Evolutionary conservation across 1,140 invertebrate species (phyloP).

Genomic region (Paralvinella palmiformis): DNA sequence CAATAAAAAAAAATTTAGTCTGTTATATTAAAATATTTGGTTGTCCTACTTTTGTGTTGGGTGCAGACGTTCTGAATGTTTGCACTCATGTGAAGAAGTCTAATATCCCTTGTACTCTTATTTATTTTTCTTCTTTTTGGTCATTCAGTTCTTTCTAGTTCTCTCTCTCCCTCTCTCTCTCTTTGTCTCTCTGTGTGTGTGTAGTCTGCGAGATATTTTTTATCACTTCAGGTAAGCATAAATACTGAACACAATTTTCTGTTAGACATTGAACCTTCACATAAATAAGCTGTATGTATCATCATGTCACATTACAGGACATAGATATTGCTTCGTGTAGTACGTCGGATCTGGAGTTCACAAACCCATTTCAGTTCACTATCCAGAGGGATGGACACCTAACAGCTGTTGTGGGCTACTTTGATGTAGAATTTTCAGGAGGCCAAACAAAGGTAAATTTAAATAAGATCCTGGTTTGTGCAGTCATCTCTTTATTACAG

Average conservation of each 20-base stretch:
- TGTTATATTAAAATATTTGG: too few relatives aligned
- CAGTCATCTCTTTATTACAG: not conserved
- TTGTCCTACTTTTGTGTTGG: too few relatives aligned
- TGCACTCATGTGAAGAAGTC: too few relatives aligned
- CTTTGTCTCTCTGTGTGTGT: not conserved
- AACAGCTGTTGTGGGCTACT: conserved; percentile 43
- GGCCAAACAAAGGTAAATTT: not conserved
- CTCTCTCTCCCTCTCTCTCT: not conserved
- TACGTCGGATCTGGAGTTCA: conserved; percentile 39
- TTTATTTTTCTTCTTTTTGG: too few relatives aligned
- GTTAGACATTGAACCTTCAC: not conserved
- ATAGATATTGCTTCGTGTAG: conserved; percentile 32
- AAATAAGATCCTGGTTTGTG: not conserved
- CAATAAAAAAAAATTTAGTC: too few relatives aligned
- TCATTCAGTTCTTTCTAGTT: not conserved
- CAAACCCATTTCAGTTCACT: conserved; percentile 27
- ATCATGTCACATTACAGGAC: conserved; percentile 27
- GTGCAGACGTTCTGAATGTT: too few relatives aligned
- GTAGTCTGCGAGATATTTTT: not conserved
- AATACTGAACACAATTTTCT: not conserved
- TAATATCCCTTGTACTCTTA: too few relatives aligned
- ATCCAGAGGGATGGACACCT: conserved; percentile 28
- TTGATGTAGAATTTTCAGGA: conserved; percentile 29
- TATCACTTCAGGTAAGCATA: not conserved
- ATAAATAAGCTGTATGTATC: not conserved